phyloP scores from a whole-genome alignment of 2,113 vertebrate species.

The Apaloderma vittatum region DNA sequence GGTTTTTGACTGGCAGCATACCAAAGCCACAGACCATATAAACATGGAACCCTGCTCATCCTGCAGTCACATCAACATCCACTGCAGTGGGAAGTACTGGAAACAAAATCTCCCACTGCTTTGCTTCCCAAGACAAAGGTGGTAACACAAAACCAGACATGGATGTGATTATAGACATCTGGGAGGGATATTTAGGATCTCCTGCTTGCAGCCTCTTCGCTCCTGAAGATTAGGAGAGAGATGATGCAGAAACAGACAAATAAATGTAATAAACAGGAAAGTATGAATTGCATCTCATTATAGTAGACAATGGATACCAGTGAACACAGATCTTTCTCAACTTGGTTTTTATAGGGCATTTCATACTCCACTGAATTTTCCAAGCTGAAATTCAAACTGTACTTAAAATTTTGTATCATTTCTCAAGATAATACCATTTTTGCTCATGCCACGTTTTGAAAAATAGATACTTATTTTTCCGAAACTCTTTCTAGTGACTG shows the following conservation, averaged over 20 bases:
- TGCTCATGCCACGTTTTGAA: neutral
- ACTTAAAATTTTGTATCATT: neutral
- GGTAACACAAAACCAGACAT: neutral
- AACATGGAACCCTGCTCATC: neutral
- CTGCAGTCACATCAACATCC: neutral
- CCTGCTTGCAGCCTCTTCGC: neutral
- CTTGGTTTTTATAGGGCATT: neutral
- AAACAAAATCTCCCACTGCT: neutral
- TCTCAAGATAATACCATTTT: neutral
- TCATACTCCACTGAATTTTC: neutral
- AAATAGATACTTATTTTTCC: neutral
- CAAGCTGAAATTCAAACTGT: neutral
- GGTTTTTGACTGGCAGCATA: conserved; percentile 40
- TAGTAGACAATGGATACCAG: neutral
- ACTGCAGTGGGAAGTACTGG: neutral
- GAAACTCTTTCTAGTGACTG: neutral
- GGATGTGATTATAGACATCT: neutral
- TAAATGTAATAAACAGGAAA: neutral
- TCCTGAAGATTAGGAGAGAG: neutral
- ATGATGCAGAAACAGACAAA: neutral
- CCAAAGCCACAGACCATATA: conserved; percentile 9
- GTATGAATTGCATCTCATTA: neutral
- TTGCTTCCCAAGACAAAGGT: neutral
- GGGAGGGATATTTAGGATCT: neutral
- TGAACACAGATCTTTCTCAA: neutral